Percentiles rank a stretch among this genome's conserved stretches.
phyloP scores from a whole-genome alignment of 2,797 vertebrate genomes.

The Crocodylus rhombifer region DNA sequence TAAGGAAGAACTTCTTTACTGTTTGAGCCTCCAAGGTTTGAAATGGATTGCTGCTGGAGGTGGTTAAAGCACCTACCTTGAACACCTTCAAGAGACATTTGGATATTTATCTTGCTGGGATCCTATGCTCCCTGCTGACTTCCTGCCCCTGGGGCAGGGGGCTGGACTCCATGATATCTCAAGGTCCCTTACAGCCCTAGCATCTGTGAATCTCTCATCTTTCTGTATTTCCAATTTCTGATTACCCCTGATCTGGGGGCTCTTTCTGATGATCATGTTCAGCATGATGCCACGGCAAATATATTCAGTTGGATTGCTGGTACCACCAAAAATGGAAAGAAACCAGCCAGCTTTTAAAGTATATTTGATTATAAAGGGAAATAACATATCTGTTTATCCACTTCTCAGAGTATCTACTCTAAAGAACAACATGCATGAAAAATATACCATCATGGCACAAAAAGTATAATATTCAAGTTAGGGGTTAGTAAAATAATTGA shows the following conservation, averaged over 20 bases:
- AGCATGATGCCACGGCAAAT: background rate
- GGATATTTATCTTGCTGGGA: too few relatives aligned
- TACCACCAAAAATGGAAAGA: background rate
- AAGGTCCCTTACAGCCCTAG: too few relatives aligned
- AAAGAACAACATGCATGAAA: background rate
- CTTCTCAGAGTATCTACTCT: background rate
- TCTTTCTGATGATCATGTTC: rapidly evolving
- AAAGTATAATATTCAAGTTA: background rate
- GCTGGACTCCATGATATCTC: too few relatives aligned
- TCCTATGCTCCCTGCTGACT: too few relatives aligned
- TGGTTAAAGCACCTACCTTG: too few relatives aligned
- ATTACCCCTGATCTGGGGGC: background rate
- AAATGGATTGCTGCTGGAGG: too few relatives aligned
- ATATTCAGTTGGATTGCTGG: background rate
- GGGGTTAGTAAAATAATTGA: background rate
- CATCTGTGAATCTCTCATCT: background rate
- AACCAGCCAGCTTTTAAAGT: background rate
- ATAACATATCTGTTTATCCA: background rate
- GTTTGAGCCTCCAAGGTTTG: too few relatives aligned
- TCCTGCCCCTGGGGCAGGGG: too few relatives aligned
- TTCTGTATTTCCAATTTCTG: background rate
- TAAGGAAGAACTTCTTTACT: too few relatives aligned
- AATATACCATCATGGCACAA: background rate
- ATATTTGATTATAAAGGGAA: background rate
- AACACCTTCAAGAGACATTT: too few relatives aligned